Percentiles rank a stretch among this genome's conserved stretches.
Conservation (phyloP, 1,140 invertebrate genomes). For the Neodiprion fabricii region DNA sequence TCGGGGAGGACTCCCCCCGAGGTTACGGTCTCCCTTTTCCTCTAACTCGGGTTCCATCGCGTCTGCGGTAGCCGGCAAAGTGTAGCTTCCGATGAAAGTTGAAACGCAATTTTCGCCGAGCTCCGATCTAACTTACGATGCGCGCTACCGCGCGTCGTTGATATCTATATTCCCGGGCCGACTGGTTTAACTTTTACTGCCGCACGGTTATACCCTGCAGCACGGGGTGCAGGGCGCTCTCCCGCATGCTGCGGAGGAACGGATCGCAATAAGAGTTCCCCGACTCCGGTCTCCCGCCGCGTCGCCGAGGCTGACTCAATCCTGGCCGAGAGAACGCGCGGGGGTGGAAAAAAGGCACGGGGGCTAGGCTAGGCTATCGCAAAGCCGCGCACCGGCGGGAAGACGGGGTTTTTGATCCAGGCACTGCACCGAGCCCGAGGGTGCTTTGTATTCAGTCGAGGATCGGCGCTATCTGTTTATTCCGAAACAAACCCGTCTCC, state of each 20-base stretch:
- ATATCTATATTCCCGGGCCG: constrained; percentile 9
- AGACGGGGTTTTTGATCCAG: constrained; percentile 49
- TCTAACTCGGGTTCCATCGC: neutral
- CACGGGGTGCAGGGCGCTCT: neutral
- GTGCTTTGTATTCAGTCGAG: constrained; percentile 53
- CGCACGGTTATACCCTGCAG: neutral
- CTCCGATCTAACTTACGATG: constrained; percentile 15
- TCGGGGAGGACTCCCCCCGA: neutral
- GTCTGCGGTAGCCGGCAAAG: neutral
- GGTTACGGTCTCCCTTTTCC: neutral
- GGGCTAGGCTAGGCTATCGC: too few species aligned
- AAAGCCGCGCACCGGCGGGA: too few species aligned
- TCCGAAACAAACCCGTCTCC: constrained; percentile 53
- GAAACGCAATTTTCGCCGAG: constrained; percentile 38
- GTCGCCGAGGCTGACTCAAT: too few species aligned
- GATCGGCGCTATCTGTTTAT: constrained; percentile 58
- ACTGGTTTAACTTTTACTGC: constrained; percentile 20
- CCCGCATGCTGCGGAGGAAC: too few species aligned
- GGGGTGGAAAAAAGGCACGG: too few species aligned
- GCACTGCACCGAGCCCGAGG: constrained; percentile 39
- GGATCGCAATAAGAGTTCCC: neutral
- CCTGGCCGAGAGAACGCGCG: too few species aligned
- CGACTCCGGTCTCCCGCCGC: too few species aligned
- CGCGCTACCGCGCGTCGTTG: neutral
- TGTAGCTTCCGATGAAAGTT: constrained; percentile 26